phyloP scores from a whole-genome alignment of 23 tunicate species.

The Ascidia mentula region DNA sequence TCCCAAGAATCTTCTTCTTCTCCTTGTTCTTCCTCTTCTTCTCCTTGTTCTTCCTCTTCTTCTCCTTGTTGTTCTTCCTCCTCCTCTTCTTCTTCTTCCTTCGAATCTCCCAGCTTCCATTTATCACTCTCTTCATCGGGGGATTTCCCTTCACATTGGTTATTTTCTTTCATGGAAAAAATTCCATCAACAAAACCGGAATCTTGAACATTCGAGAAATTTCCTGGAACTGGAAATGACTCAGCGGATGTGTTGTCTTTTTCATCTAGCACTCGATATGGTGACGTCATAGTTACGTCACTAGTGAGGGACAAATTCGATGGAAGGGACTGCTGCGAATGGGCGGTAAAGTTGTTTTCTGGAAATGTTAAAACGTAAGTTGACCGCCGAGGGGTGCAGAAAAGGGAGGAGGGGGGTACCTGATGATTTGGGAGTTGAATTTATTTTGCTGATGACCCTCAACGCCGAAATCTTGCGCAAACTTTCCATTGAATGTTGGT shows the following conservation, averaged over 20 bases:
- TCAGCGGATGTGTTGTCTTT: too few relatives aligned
- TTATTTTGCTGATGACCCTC: neutral
- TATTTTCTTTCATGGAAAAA: too few relatives aligned
- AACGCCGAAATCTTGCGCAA: neutral
- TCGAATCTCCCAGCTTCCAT: too few relatives aligned
- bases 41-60: too few relatives aligned
- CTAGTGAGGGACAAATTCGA: neutral
- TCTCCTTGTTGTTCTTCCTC: too few relatives aligned
- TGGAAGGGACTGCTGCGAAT: neutral
- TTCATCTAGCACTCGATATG: neutral
- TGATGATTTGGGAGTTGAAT: neutral
- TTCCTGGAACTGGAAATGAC: neutral
- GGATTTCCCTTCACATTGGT: too few relatives aligned
- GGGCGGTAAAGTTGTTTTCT: neutral
- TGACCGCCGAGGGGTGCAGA: too few relatives aligned
- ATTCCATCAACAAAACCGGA: neutral
- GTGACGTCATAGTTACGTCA: neutral
- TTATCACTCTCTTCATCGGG: too few relatives aligned
- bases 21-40: too few relatives aligned
- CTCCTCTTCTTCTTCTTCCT: too few relatives aligned
- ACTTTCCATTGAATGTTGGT: neutral
- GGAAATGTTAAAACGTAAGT: too few relatives aligned
- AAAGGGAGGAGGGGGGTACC: too few relatives aligned
- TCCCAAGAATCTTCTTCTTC: neutral
- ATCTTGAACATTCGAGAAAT: neutral